Evolutionary conservation across 1,140 invertebrate species (phyloP).

Genomic region (Tyrophagus putrescentiae): DNA sequence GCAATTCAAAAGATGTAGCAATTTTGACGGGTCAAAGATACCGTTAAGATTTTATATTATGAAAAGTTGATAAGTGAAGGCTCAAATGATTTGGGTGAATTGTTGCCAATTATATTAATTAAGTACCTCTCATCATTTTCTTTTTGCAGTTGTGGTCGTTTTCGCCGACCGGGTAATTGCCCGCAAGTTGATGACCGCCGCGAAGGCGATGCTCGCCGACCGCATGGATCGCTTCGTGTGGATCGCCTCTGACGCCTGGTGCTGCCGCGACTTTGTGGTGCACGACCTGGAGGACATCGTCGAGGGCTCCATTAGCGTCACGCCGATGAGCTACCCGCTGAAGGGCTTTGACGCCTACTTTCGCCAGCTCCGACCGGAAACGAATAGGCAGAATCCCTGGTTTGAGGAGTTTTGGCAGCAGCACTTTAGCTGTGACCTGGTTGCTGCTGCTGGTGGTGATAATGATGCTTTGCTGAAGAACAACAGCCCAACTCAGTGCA

Average conservation of each 20-base stretch:
- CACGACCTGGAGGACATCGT: slow-evolving; percentile 66
- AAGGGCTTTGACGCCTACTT: slow-evolving; percentile 74
- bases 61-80: too few relatives aligned
- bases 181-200: slow-evolving; percentile 76
- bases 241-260: slow-evolving; percentile 90
- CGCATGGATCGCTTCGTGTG: slow-evolving; percentile 61
- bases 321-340: slow-evolving; percentile 72
- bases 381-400: slow-evolving; percentile 77
- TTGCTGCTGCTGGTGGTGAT: background rate
- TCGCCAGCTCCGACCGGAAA: slow-evolving; percentile 60
- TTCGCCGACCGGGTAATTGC: slow-evolving; percentile 93
- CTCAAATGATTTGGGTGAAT: too few relatives aligned
- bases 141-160: slow-evolving; percentile 61
- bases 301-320: slow-evolving; percentile 60
- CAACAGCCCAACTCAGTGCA: slow-evolving; percentile 25
- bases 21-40: slow-evolving; percentile 9
- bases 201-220: slow-evolving; percentile 66
- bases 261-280: slow-evolving; percentile 65
- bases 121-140: too few relatives aligned
- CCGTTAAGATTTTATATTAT: background rate
- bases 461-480: too few relatives aligned
- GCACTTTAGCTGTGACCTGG: slow-evolving; percentile 49
- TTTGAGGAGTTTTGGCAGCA: slow-evolving; percentile 88
- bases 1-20: too few relatives aligned
- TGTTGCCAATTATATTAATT: too few relatives aligned